Conservation (phyloP, 2,113 vertebrate genomes). For the Oostethus manadensis region DNA sequence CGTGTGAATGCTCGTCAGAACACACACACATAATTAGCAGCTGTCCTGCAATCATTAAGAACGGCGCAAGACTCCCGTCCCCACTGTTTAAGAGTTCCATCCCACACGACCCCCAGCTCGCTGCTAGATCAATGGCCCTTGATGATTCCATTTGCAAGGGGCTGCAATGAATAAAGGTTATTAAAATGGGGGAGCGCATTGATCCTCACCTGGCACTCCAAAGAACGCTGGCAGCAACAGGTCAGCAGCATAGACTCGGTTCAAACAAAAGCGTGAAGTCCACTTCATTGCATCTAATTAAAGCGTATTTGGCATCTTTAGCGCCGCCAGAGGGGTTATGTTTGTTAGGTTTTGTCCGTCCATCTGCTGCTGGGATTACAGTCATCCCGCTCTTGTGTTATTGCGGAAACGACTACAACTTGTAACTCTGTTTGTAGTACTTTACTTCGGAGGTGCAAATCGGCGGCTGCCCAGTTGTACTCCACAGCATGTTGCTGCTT, state of each 20-base stretch:
- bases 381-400: no score
- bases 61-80: conserved; percentile 15
- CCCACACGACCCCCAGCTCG: conserved; percentile 5
- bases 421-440: no score
- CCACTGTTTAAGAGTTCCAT: conserved; percentile 5
- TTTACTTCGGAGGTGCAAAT: no score
- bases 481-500: no score
- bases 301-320: no score
- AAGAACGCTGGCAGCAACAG: conserved; percentile 16
- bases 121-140: conserved; percentile 45
- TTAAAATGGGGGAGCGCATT: conserved; percentile 37
- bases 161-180: conserved; percentile 47
- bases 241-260: conserved; percentile 3
- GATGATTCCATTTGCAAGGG: conserved; percentile 57
- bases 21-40: conserved; percentile 31
- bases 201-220: conserved; percentile 13
- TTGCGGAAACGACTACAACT: no score
- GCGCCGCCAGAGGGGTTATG: no score
- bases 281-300: no score
- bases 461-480: no score
- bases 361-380: no score
- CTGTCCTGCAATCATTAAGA: conserved; percentile 41
- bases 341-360: no score
- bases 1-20: not conserved
- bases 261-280: no score